Evolutionary conservation across 2,888 invertebrate species (phyloP).

Genomic region (Nomada hirtipes): DNA sequence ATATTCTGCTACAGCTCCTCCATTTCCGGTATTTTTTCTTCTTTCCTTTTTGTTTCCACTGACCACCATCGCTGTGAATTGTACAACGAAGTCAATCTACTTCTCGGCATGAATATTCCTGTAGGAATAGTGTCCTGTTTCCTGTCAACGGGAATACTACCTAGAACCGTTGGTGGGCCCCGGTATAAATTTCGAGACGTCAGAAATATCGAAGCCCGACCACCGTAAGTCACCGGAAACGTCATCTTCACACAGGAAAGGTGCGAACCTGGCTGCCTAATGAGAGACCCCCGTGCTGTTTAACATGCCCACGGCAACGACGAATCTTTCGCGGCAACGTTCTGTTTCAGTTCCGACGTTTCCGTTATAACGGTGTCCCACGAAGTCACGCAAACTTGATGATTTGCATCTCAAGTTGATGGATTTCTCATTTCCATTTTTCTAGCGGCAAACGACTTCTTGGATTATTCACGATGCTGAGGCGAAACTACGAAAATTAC

Average conservation of each 20-base stretch:
- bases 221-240: constrained; percentile 70
- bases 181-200: constrained; percentile 65
- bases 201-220: constrained; percentile 32
- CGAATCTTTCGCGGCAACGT: constrained; percentile 52
- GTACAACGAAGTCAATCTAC: constrained; percentile 64
- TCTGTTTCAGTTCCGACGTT: constrained; percentile 21
- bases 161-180: constrained; percentile 56
- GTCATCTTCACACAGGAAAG: constrained; percentile 64
- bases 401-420: background rate
- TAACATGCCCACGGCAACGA: constrained; percentile 67
- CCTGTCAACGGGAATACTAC: constrained; percentile 68
- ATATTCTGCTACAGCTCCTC: constrained; percentile 61
- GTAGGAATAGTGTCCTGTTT: constrained; percentile 73
- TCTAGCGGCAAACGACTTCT: no score
- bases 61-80: constrained; percentile 22
- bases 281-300: constrained; percentile 69
- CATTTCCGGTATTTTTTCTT: constrained; percentile 51
- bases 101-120: constrained; percentile 78
- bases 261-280: constrained; percentile 75
- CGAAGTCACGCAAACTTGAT: constrained; percentile 3
- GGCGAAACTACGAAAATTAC: no score
- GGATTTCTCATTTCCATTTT: no score
- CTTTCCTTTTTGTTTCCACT: background rate
- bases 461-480: no score
- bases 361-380: constrained; percentile 64